Percentiles rank a stretch among this genome's conserved stretches.
phyloP scores from a whole-genome alignment of 1,140 invertebrate species.

The Ganaspis sp. region DNA sequence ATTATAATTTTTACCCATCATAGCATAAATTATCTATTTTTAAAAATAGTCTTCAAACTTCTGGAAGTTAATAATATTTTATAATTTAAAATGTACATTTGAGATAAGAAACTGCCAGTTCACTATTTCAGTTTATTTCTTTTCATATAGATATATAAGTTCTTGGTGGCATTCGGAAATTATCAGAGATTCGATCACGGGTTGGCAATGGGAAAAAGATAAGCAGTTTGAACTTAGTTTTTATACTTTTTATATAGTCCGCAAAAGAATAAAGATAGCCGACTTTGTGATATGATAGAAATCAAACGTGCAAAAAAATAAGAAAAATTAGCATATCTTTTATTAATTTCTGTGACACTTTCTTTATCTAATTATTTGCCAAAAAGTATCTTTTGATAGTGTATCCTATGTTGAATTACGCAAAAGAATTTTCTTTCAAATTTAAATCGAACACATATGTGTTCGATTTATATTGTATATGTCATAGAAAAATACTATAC shows the following conservation, averaged over 20 bases:
- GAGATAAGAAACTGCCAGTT: neutral
- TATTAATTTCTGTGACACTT: neutral
- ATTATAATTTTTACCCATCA: no score
- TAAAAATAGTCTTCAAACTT: no score
- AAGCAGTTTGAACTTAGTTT: constrained; percentile 33
- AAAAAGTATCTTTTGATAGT: neutral
- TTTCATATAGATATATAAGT: neutral
- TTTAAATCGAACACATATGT: no score
- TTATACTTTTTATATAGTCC: constrained; percentile 36
- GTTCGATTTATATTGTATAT: no score
- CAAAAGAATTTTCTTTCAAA: no score
- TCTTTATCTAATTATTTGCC: neutral
- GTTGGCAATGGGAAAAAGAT: constrained; percentile 32
- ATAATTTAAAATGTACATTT: neutral
- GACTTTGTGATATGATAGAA: neutral
- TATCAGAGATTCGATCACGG: neutral
- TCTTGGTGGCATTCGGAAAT: neutral
- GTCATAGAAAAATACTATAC: no score
- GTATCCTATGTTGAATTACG: no score
- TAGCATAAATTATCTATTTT: no score
- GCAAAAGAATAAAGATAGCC: constrained; percentile 3
- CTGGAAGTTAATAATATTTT: no score
- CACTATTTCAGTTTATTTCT: neutral
- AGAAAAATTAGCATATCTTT: neutral
- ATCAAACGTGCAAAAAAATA: neutral